These are phyloP conservation scores for Samia ricini DNA, from an alignment of 1,140 invertebrate genomes.

Conservation along the genomic window DNA sequence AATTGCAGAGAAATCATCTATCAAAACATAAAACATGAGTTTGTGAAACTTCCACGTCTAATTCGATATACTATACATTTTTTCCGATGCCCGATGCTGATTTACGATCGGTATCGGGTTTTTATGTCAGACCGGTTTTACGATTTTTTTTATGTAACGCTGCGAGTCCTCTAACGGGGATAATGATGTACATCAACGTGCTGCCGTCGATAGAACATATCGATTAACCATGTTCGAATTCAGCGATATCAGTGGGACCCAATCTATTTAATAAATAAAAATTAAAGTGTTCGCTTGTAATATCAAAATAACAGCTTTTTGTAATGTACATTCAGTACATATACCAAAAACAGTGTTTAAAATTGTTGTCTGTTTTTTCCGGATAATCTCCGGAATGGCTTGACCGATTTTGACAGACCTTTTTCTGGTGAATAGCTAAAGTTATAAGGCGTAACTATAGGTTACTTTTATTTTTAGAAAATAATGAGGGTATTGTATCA, in stretches of 20 bases:
- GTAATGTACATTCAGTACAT: too few relatives aligned
- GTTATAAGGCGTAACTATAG: too few relatives aligned
- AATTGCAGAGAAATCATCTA: not conserved
- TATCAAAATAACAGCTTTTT: too few relatives aligned
- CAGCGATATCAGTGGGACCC: not conserved
- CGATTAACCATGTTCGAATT: not conserved
- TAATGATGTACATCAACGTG: slow-evolving; percentile 22
- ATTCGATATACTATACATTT: not conserved
- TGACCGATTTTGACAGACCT: too few relatives aligned
- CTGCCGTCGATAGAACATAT: not conserved
- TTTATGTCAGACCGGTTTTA: slow-evolving; percentile 26
- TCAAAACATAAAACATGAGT: not conserved
- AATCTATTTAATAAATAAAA: not conserved
- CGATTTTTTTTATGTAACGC: slow-evolving; percentile 26
- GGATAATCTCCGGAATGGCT: too few relatives aligned
- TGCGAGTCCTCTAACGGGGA: not conserved
- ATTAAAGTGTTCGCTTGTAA: too few relatives aligned
- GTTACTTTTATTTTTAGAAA: too few relatives aligned
- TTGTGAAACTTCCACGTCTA: not conserved
- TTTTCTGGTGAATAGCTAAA: too few relatives aligned
- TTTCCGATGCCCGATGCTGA: not conserved
- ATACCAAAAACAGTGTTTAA: too few relatives aligned
- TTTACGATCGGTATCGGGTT: slow-evolving; percentile 8
- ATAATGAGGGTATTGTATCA: too few relatives aligned
- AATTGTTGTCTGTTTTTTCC: too few relatives aligned